Conservation (phyloP, 2,797 vertebrate species). For the Falco columbarius region DNA sequence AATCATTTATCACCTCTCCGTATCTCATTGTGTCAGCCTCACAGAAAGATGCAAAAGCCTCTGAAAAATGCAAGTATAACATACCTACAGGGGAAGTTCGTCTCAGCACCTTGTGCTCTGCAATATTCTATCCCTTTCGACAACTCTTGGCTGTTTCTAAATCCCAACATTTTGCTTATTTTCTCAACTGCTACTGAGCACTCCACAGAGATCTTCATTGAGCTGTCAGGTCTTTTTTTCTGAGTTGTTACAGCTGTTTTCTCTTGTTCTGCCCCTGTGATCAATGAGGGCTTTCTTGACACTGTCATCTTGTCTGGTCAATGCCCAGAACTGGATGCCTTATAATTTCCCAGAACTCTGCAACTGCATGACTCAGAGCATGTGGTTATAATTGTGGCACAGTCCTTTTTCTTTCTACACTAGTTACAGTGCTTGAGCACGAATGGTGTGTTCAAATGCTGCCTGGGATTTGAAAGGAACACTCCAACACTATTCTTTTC, state of each 20-base stretch:
- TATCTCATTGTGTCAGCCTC: neutral
- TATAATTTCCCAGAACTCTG: conserved; percentile 62
- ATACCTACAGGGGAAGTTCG: neutral
- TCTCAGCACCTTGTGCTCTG: neutral
- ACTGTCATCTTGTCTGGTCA: conserved; percentile 68
- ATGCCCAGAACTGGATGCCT: conserved; percentile 60
- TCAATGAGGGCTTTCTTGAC: conserved; percentile 61
- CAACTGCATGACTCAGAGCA: conserved; percentile 64
- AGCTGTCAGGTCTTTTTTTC: conserved; percentile 58
- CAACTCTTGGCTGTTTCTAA: neutral
- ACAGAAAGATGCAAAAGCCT: neutral
- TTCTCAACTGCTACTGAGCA: neutral
- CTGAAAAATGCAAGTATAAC: neutral
- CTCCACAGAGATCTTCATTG: conserved; percentile 42
- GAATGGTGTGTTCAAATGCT: conserved; percentile 62
- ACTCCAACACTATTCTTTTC: conserved; percentile 57
- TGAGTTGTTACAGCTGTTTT: conserved; percentile 66
- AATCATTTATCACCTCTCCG: neutral
- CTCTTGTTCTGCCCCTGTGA: conserved; percentile 65
- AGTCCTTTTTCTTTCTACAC: conserved; percentile 47
- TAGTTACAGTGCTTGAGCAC: conserved; percentile 53
- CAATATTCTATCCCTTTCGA: neutral
- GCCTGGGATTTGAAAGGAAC: conserved; percentile 60
- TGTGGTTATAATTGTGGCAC: conserved; percentile 65
- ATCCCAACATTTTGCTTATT: conserved; percentile 25